Evolutionary conservation across 2,888 invertebrate genomes (phyloP), one percentile per base, ranked within the genome.

Genomic region (Eurytoma adleriae): DNA sequence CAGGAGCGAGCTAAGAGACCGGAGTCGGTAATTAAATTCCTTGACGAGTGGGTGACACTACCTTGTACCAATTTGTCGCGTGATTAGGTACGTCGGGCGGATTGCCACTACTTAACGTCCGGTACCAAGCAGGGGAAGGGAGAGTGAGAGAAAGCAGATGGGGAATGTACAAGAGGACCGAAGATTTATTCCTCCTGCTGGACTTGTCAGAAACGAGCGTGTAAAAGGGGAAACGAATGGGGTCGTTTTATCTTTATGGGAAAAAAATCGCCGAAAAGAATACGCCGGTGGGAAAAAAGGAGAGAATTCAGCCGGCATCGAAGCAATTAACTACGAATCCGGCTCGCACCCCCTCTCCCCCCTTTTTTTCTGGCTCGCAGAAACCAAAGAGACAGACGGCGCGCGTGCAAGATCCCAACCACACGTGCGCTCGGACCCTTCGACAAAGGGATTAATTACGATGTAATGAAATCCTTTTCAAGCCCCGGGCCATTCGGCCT

Each of bases 11-110:
- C 14, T 12, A 52, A 50, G 5, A 24, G 61, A 27, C 10, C 30
- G 54, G n/a, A 12, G 66, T 24, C 40, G 68, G 83, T 84, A 84
- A 85, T 85, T 83, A 84, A 85, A 85, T 84, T 85, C 82, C 84
- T 77, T 83, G 84, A 84, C 81, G 83, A 82, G 83, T 81, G 64
- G 79, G 80, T 83, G 82, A 81, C 81, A 80, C 30, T 20, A 54
- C n/a, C 75, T 70, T 78, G 84, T 80, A 84, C 83, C 83, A 85
- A 84, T 85, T 84, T 85, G 83, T 81, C 83, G 74, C 80, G 82
- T 83, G 83, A 85, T 84, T 85, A 85, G 76, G 76, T 76, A 69
- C 30, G 75, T 75, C 66, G 56, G 59, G 68, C 30, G 61, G 57
- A 67, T 68, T 68, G 75, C 67, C 59, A 67, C 67, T 75, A 75